These are phyloP conservation scores for Zonitis immaculata DNA, from an alignment of 2,888 invertebrate species.

Conservation along the genomic window DNA sequence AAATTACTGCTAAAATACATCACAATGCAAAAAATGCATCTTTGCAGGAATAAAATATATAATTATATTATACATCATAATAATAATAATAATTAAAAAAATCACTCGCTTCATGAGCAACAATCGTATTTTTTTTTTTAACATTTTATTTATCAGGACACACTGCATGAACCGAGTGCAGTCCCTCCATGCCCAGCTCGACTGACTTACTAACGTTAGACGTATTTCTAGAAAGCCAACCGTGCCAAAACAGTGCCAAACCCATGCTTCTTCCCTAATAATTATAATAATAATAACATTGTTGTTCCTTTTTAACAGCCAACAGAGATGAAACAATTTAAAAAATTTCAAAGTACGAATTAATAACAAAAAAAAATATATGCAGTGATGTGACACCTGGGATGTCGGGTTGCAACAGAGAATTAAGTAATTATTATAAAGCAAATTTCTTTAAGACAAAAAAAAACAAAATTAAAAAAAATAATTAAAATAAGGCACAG, in stretches of 20 bases:
- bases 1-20: constrained; percentile 55
- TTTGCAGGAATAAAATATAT: constrained; percentile 75
- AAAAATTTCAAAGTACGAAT: constrained; percentile 20
- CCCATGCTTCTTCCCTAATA: constrained; percentile 33
- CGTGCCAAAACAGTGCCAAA: constrained; percentile 40
- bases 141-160: constrained; percentile 27
- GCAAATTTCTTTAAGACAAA: constrained; percentile 28
- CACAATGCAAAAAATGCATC: constrained; percentile 71
- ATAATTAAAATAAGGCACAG: constrained; percentile 36
- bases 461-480: constrained; percentile 31
- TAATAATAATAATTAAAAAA: constrained; percentile 25
- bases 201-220: constrained; percentile 22
- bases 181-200: constrained; percentile 41
- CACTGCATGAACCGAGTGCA: constrained; percentile 43
- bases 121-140: constrained; percentile 20
- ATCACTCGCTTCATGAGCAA: constrained; percentile 45
- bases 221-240: constrained; percentile 14
- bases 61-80: constrained; percentile 53
- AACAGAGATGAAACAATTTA: constrained; percentile 22
- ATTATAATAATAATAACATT: constrained; percentile 7
- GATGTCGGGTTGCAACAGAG: constrained; percentile 33
- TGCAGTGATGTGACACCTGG: constrained; percentile 43
- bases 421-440: constrained; percentile 36
- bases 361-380: constrained; percentile 29
- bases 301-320: constrained; percentile 23